Conservation (phyloP, 2,797 vertebrate genomes). For the Telmatherina bonti region DNA sequence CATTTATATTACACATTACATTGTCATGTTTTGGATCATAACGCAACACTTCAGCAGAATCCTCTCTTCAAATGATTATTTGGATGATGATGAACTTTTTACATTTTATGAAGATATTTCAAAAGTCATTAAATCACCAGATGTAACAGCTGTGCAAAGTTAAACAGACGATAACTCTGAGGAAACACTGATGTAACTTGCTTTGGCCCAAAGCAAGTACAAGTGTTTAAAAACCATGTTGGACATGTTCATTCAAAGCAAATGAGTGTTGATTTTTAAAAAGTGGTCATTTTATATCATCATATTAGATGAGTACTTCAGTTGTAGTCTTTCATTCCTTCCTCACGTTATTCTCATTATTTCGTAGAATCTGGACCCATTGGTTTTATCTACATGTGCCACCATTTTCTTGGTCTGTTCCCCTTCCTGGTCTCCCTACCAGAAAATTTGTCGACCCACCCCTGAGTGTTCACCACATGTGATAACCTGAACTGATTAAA, state of each 20-base stretch:
- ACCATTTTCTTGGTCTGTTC: too few species aligned
- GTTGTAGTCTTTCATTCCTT: too few species aligned
- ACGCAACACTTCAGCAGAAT: neutral
- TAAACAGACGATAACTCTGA: neutral
- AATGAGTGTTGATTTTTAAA: too few species aligned
- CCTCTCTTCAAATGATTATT: neutral
- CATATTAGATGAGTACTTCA: too few species aligned
- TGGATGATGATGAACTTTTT: neutral
- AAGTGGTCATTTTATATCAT: too few species aligned
- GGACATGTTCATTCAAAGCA: too few species aligned
- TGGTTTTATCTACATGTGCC: too few species aligned
- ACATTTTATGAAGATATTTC: neutral
- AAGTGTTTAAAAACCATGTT: too few species aligned
- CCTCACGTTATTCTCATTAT: neutral
- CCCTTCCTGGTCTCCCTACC: neutral
- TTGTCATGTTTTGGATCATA: too few species aligned
- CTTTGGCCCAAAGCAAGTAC: too few species aligned
- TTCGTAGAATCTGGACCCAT: neutral
- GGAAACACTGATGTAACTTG: too few species aligned
- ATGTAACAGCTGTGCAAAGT: neutral
- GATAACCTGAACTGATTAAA: neutral
- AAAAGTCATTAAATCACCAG: neutral
- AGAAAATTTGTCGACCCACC: neutral
- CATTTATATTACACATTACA: too few species aligned
- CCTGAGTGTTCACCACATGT: neutral